Evolutionary conservation across 2,888 invertebrate species (phyloP), one percentile per base, ranked within the genome.

Genomic region (Leucania comma): DNA sequence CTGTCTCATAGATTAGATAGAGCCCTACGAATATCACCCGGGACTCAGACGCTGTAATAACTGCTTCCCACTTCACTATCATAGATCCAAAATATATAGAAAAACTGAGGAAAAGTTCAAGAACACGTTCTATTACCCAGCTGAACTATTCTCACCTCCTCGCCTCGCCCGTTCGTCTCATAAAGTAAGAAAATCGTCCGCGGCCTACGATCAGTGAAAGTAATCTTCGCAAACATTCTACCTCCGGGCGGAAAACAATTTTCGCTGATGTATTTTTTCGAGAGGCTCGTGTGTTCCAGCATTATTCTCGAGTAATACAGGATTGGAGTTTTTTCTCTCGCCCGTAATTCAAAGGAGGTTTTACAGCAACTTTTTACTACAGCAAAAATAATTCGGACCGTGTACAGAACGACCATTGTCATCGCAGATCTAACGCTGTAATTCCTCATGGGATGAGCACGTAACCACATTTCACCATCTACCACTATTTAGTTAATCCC

Each of bases 201-300:
- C 91, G 80, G 85, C 85, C 87, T 88, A 85, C 90, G 91, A 91
- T 92, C 90, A 90, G 87, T 87, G 84, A 90, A 91, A 90, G 92
- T 92, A 92, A 92, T 92, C 90, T 90, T 89, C 87, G 88, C 89
- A 88, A 90, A 89, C 91, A 91, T 91, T 89, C 89, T 89, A 90
- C 89, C 91, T 89, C 86, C 83, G 81, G 87, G 89, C 90, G 90
- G 87, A 88, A 91, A 92, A 91, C 92, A 92, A 92, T 92, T 92
- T 92, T 87, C 89, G 86, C 89, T 89, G 90, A 90, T 90, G 91
- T 91, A 89, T 91, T 91, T 91, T 90, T 91, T 91, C 85, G 72
- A 85, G 86, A 81, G 83, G 78, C 84, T 87, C 72, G 86, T 83
- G 82, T 83, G 78, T 68, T 63, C 68, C 53, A 58, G 76, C 80